Evolutionary conservation across 1,140 invertebrate genomes (phyloP), one percentile per base, ranked within the genome.

Genomic region (Himalopsyche phryganea): DNA sequence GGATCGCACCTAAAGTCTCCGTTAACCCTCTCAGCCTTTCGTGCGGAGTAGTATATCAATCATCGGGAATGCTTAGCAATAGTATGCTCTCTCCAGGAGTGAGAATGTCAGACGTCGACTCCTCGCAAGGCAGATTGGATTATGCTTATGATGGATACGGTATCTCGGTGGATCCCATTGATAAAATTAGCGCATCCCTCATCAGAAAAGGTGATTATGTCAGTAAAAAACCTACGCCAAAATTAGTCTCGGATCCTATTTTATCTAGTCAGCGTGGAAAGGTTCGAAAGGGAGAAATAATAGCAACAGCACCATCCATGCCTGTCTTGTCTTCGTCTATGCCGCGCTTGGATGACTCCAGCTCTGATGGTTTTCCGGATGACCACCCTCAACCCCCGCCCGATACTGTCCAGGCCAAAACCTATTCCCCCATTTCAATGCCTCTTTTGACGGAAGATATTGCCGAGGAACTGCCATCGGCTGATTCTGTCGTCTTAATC

Each of bases 1-100:
- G 74, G 18, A 85, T 87, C 58, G 82, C 84, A 1, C 74, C 78
- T 1, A 77, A 75, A 61, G 23, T 28, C 4, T 58, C 53, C 2
- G 71, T 70, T 6, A 64, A 51, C 40, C 49, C 61, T 14, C 33
- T 60, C 9, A 28, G 36, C 35, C 48, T 60, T 6, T 17, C 51
- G 13, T 48, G 46, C 28, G 53, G 20, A 15, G 33, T 15, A n/a
- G 33, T 61, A 1, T 61, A 57, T 57, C 60, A 46, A 32, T 48
- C 53, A 5, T 9, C 48, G 1, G 20, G 45, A 1, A 18, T 54
- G 11, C n/a, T 38, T 2, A 50, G n/a, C 13, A 32, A 35, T 19
- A 23, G 19, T 19, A 36, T 60, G 9, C 32, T 60, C 1, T 55
- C 58, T 1, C 19, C 58, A 11, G 46, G 32, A 1, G 47, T 40